phyloP scores from a whole-genome alignment of 2,797 vertebrate species.

The Ctenosaura bakeri region DNA sequence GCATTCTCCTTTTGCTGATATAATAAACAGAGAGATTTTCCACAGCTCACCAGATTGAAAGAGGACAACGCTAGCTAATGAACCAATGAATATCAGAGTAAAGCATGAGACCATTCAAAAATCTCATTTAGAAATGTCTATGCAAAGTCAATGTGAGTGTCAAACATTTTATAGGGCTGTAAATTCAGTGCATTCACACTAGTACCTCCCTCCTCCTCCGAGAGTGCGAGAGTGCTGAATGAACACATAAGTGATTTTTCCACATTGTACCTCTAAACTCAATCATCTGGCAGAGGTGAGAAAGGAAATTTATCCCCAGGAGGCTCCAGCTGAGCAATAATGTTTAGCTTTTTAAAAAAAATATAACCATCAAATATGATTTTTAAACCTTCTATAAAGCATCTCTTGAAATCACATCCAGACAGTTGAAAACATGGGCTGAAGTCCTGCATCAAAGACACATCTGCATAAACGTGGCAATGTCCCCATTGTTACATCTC shows the following conservation, averaged over 20 bases:
- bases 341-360: neutral
- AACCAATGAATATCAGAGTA: conserved; percentile 29
- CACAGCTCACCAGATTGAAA: neutral
- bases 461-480: too few relatives aligned
- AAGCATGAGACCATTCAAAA: conserved; percentile 31
- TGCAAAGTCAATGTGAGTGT: conserved; percentile 37
- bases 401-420: neutral
- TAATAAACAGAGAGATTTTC: neutral
- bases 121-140: conserved; percentile 33
- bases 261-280: conserved; percentile 34
- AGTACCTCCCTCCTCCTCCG: neutral
- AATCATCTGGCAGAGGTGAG: conserved; percentile 37
- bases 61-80: neutral
- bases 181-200: conserved; percentile 43
- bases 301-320: conserved; percentile 15
- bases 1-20: neutral
- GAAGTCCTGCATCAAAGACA: neutral
- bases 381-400: conserved; percentile 12
- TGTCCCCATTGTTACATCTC: too few relatives aligned
- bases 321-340: conserved; percentile 23
- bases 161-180: conserved; percentile 41
- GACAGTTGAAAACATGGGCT: neutral
- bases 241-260: conserved; percentile 36
- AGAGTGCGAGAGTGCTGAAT: neutral
- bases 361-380: neutral